Evolutionary conservation across 2,797 vertebrate genomes (phyloP), one percentile per base, ranked within the genome.

Genomic region (Rhodeus uyekii): DNA sequence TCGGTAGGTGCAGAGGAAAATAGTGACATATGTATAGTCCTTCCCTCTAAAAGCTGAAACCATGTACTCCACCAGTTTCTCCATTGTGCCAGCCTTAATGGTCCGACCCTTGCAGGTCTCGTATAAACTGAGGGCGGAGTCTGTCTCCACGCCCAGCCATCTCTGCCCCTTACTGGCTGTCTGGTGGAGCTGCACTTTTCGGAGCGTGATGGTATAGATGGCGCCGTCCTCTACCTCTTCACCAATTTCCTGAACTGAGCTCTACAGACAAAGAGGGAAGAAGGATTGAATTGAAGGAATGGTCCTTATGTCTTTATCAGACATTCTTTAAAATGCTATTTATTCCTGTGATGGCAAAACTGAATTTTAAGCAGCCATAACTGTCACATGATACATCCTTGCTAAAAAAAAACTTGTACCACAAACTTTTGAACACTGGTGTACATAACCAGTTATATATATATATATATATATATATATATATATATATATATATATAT

Each of bases 1-100:
- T 9, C 98, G 95, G 93, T 99, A 99, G 1, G 98, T 99, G 91
- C 98, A 99, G 83, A 99, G 94, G 93, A 99, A 99, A 92, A 99
- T 96, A 91, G 98, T 99, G 93, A 98, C 96, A 0, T 99, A 99
- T 84, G 97, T 99, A 88, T 97, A 98, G 92, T 99, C 98, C 42
- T 98, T 98, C 87, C 96, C 97, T 84, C 95, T 95, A 91, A 98
- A 99, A 34, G 98, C 97, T 0, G 96, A 96, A 86, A 99, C 97
- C 94, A 99, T 96, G 92, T 99, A 99, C 90, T 98, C 97, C 94
- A 99, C 98, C 93, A 99, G 95, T 90, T 96, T 93, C 94, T 99
- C 98, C 93, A 99, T 94, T 0, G 98, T 98, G 83, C 98, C 98
- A 0, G 98, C 97, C 91, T 99, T 99, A 90, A 99, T 99, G 0